A percentile compares a stretch with the other conserved stretches of the same genome.
Evolutionary conservation across 2,113 vertebrate species (phyloP).

Genomic region (Himantopus leucocephalus): DNA sequence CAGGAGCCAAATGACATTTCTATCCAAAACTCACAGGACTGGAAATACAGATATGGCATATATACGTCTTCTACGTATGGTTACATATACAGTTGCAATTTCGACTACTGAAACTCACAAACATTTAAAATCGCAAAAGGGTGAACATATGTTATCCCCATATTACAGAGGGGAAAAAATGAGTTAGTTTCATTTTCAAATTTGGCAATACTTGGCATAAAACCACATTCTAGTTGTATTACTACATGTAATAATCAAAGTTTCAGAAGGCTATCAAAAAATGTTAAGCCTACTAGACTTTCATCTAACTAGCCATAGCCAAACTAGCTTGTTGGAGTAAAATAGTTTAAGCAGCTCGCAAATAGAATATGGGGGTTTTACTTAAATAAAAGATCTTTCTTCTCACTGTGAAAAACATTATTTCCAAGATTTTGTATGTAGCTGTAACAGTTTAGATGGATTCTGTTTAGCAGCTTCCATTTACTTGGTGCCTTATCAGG

Average conservation of each 20-base stretch:
- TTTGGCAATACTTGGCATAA: background rate
- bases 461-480: slow-evolving; percentile 32
- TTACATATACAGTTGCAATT: background rate
- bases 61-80: background rate
- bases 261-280: background rate
- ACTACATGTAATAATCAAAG: background rate
- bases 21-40: background rate
- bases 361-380: background rate
- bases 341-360: background rate
- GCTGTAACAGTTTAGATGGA: background rate
- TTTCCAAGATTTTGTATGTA: background rate
- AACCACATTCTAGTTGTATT: background rate
- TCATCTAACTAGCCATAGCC: background rate
- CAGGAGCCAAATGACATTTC: background rate
- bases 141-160: background rate
- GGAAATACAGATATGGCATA: background rate
- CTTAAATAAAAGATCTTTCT: background rate
- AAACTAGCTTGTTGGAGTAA: background rate
- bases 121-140: background rate
- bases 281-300: background rate
- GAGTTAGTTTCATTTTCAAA: background rate
- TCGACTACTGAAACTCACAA: background rate
- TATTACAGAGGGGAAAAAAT: rapidly evolving
- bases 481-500: slow-evolving; percentile 48
- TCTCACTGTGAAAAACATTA: background rate